Evolutionary conservation across 2,797 vertebrate species (phyloP).

Genomic region (Remorina albescens): DNA sequence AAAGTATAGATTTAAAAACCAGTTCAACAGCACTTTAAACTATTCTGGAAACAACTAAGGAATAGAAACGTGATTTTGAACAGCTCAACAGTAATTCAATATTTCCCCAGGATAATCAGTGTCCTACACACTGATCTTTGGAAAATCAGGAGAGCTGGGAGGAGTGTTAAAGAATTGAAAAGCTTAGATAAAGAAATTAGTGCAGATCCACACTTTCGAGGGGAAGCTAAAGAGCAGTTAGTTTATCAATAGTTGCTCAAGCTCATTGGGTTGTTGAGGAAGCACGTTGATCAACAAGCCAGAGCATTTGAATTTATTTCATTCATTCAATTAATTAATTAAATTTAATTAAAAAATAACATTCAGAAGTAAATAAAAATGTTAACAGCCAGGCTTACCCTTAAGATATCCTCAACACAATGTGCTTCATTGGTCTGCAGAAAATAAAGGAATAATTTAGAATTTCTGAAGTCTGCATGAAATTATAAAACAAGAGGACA

Average conservation of each 20-base stretch:
- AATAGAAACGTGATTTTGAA: background rate
- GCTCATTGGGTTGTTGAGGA: background rate
- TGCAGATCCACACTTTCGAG: background rate
- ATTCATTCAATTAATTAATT: background rate
- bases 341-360: conserved; percentile 1
- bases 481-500: background rate
- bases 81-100: background rate
- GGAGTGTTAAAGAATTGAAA: background rate
- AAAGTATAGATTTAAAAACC: too few species aligned
- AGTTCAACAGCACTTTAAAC: too few species aligned
- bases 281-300: background rate
- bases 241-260: conserved; percentile 10
- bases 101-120: too few species aligned
- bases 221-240: conserved; percentile 8
- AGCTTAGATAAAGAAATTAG: background rate
- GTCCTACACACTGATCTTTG: background rate
- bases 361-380: background rate
- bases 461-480: background rate
- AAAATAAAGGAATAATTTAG: background rate
- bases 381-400: conserved; percentile 82
- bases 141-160: background rate
- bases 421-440: conserved; percentile 88
- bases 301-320: background rate
- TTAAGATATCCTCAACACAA: conserved; percentile 93
- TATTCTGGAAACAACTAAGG: too few species aligned